Base-by-base conservation (phyloP, 2,888 invertebrate species). In the Drosophila longiperda region DNA sequence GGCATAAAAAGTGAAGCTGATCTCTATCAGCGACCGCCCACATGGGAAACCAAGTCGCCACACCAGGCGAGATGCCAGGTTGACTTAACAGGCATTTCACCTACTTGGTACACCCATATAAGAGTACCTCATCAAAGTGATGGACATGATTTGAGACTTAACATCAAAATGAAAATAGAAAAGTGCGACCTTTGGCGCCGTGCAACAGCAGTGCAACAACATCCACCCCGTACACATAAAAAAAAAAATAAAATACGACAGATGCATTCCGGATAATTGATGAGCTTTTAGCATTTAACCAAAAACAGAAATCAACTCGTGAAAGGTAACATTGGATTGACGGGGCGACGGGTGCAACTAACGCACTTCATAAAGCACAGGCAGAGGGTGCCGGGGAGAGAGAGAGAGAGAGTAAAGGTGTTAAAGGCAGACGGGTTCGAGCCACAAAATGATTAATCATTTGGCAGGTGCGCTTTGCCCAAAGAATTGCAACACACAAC, bases 391-490 rank as follows among this genome's bases (percentile, higher is more conserved):
- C 33, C 48, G n/a, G 36, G 55, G 49, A 17, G 65, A 20, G 1
- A 11, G 34, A 8, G 42, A 23, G 50, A 42, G 36, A 40, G 55
- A 38, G 60, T 32, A 76, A 81, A 88, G 85, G 88, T 88, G 85
- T 83, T 82, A 75, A 73, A 74, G 73, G 77, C 75, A 82, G 75
- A 72, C 81, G 70, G 60, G 55, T 38, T 48, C 65, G 50, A 60
- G 64, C 68, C 69, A 81, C 77, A 83, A 87, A 89, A 90, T 91
- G 91, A 91, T 91, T 91, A 91, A 91, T 91, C 91, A 91, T 91
- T 91, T 91, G 91, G 91, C 91, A 91, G 91, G 91, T 91, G 91
- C 82, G 72, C 49, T 75, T 74, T 65, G 52, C 63, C 40, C 63
- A 59, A 29, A 64, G 62, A 48, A 50, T 40, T 61, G 62, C 53